Percentiles rank a stretch among this genome's conserved stretches.
Conservation (phyloP, 2,888 invertebrate species). For the Anagyrus pseudococci region DNA sequence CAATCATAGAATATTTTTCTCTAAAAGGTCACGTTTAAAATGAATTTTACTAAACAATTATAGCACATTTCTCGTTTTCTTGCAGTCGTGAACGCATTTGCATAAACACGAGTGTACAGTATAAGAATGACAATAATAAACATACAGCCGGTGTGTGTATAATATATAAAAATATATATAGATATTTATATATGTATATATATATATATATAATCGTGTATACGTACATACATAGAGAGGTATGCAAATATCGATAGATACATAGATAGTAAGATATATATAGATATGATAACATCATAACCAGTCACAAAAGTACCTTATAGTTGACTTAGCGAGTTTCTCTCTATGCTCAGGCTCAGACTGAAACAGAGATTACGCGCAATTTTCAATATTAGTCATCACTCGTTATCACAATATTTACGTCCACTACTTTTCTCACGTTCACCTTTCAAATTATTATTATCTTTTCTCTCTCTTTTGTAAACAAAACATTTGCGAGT, state of each 20-base stretch:
- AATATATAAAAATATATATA: slow-evolving; percentile 23
- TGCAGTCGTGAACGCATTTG: slow-evolving; percentile 2
- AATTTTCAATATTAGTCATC: slow-evolving; percentile 53
- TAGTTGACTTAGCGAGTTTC: slow-evolving; percentile 61
- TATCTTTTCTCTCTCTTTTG: too few relatives aligned
- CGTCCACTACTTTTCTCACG: neutral
- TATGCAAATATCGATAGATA: slow-evolving; percentile 17
- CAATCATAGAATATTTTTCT: too few relatives aligned
- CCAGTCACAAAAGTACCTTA: slow-evolving; percentile 62
- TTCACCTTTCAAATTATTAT: too few relatives aligned
- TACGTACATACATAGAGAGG: slow-evolving; percentile 34
- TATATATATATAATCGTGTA: slow-evolving; percentile 39
- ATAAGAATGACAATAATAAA: slow-evolving; percentile 17
- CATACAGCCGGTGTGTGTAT: slow-evolving; percentile 30
- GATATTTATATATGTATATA: slow-evolving; percentile 42
- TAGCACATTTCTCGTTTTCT: too few relatives aligned
- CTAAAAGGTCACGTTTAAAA: too few relatives aligned
- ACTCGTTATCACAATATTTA: slow-evolving; percentile 27
- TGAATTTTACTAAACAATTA: too few relatives aligned
- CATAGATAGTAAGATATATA: slow-evolving; percentile 42
- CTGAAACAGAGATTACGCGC: slow-evolving; percentile 62
- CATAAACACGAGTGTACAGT: slow-evolving; percentile 1
- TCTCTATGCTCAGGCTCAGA: slow-evolving; percentile 62
- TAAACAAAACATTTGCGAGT: too few relatives aligned
- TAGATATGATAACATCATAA: slow-evolving; percentile 56